phyloP scores from a whole-genome alignment of 2,113 vertebrate genomes.

The Engystomops pustulosus region DNA sequence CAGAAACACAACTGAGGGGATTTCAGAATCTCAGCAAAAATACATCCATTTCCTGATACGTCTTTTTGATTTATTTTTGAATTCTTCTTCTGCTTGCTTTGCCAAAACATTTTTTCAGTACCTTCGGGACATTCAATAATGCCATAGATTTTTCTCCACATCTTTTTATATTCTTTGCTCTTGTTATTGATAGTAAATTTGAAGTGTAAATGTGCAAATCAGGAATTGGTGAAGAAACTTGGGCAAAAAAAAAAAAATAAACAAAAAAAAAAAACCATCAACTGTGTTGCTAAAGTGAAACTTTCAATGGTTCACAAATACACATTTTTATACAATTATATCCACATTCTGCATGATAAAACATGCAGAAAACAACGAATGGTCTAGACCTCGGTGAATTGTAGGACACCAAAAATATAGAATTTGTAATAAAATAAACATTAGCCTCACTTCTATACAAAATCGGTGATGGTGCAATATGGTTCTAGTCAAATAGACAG shows the following conservation, averaged over 20 bases:
- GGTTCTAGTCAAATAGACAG: not conserved
- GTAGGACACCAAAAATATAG: not conserved
- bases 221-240: not conserved
- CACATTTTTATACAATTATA: not conserved
- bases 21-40: not conserved
- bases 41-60: not conserved
- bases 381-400: not conserved
- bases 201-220: too few relatives aligned
- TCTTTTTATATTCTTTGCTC: not conserved
- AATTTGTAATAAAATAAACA: not conserved
- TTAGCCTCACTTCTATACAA: not conserved
- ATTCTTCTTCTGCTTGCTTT: not conserved
- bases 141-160: not conserved
- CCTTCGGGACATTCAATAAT: slow-evolving; percentile 1
- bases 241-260: too few relatives aligned
- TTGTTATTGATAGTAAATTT: too few relatives aligned
- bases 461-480: not conserved
- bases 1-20: not conserved
- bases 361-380: not conserved
- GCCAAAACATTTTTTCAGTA: not conserved
- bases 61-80: not conserved
- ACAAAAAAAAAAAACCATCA: too few relatives aligned
- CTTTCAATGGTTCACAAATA: not conserved
- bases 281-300: not conserved
- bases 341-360: not conserved